Percentiles rank a stretch among this genome's conserved stretches.
These are phyloP conservation scores for Prietella phreatophila DNA, from an alignment of 2,113 vertebrate genomes.

Conservation along the genomic window DNA sequence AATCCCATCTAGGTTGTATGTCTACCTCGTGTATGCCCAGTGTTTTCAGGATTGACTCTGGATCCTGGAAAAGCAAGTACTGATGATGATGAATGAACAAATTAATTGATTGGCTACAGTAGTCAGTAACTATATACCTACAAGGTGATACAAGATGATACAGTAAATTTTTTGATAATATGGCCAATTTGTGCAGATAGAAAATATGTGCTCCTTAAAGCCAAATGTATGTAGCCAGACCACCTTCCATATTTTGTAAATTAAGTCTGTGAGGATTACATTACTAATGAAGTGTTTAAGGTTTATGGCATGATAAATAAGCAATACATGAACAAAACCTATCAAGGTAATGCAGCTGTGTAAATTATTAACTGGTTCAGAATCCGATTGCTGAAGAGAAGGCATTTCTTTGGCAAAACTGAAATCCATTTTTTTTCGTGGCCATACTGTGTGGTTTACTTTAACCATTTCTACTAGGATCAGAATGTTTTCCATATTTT, in stretches of 20 bases:
- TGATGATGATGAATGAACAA: not conserved
- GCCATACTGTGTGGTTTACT: not conserved
- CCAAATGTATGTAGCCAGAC: not conserved
- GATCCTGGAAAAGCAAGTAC: not conserved
- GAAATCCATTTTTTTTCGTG: not conserved
- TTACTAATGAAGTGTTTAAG: not conserved
- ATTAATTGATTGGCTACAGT: not conserved
- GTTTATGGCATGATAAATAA: constrained; percentile 19
- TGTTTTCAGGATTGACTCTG: not conserved
- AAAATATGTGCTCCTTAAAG: not conserved
- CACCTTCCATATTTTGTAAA: not conserved
- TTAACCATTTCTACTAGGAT: not conserved
- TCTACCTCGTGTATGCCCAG: not conserved
- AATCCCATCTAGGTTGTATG: not conserved
- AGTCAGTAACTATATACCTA: not conserved
- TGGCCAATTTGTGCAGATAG: not conserved
- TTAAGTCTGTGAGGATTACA: constrained; percentile 13
- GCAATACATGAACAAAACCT: constrained; percentile 7
- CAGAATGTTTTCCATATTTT: not conserved
- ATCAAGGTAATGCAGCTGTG: not conserved
- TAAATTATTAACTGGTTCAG: not conserved
- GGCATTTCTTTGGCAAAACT: not conserved
- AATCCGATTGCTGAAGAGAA: not conserved
- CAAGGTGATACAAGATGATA: not conserved
- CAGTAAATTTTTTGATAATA: not conserved